Percentiles rank a stretch among this genome's conserved stretches.
These are phyloP conservation scores for Apodemia zela DNA, from an alignment of 2,888 invertebrate species.

Conservation along the genomic window DNA sequence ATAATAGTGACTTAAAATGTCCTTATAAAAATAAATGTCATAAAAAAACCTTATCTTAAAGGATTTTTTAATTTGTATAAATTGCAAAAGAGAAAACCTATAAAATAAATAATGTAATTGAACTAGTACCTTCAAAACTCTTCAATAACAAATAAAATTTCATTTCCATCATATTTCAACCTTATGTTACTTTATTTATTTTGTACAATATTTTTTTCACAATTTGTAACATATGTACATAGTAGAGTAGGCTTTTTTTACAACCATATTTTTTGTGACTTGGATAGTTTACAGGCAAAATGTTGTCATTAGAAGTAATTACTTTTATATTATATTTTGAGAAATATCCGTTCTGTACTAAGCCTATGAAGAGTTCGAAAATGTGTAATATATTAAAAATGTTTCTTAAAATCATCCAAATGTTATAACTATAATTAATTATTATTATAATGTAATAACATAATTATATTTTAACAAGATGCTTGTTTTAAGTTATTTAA, in stretches of 20 bases:
- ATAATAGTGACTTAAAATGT: too few species aligned
- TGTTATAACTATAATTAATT: neutral
- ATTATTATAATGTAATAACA: neutral
- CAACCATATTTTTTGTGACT: slow-evolving; percentile 42
- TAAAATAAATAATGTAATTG: too few species aligned
- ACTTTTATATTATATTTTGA: neutral
- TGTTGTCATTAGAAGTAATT: neutral
- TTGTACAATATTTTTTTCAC: slow-evolving; percentile 25
- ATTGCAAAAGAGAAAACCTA: too few species aligned
- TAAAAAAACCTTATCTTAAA: too few species aligned
- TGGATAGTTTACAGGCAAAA: slow-evolving; percentile 18
- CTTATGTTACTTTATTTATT: neutral
- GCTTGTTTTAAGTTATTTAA: neutral
- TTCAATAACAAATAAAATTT: too few species aligned
- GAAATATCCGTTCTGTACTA: neutral
- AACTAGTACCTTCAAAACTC: too few species aligned
- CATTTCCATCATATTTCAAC: too few species aligned
- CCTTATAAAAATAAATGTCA: too few species aligned
- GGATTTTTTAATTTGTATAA: too few species aligned
- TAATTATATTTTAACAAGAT: neutral
- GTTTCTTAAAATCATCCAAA: neutral
- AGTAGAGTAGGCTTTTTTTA: slow-evolving; percentile 64
- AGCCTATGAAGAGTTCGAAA: too few species aligned
- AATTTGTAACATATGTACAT: slow-evolving; percentile 71
- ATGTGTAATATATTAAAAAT: neutral